Evolutionary conservation across 2,797 vertebrate genomes (phyloP), one percentile per base, ranked within the genome.

Genomic region (Micropoecilia bifurca): DNA sequence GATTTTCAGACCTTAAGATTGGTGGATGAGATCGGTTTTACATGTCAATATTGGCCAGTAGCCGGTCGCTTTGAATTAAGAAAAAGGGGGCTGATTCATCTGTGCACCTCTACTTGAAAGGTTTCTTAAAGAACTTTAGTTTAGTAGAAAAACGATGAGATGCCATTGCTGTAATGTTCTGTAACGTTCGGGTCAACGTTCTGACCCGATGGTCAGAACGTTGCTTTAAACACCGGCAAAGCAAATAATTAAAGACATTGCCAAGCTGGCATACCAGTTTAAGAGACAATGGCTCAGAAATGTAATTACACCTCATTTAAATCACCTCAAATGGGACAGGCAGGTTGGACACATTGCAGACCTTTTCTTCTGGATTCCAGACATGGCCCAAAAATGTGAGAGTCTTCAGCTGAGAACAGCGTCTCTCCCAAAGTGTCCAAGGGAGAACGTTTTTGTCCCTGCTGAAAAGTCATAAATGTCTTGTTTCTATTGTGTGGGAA

Each of bases 401-500:
- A 79, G 75, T 81, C 80, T 87, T 89, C 91, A 90, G 86, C 81
- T 78, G 73, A 45, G 83, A 82, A 86, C 83, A 81, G 84, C 81
- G 69, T 83, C 77, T 73, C 83, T 92, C 85, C 86, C 83, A 80
- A 81, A 77, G 87, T 85, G 92, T 83, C 91, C 86, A 90, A 83
- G 86, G 90, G 93, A 90, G 91, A 46, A 90, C 84, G 92, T 90
- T 92, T 92, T 91, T 92, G 90, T 85, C 46, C 55, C 82, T 85
- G 77, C 90, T 36, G 46, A 90, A 75, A 86, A 95, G 95, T 95
- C 95, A 96, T 96, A 96, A 96, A 96, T 94, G 95, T 95, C 94
- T 93, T 95, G 95, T 95, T 95, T 90, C 95, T 87, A 95, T 96
- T 96, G 95, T 96, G 95, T 96, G 95, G 90, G 92, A 95, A 95